phyloP scores from a whole-genome alignment of 2,113 vertebrate species.

The Lethenteron reissneri region DNA sequence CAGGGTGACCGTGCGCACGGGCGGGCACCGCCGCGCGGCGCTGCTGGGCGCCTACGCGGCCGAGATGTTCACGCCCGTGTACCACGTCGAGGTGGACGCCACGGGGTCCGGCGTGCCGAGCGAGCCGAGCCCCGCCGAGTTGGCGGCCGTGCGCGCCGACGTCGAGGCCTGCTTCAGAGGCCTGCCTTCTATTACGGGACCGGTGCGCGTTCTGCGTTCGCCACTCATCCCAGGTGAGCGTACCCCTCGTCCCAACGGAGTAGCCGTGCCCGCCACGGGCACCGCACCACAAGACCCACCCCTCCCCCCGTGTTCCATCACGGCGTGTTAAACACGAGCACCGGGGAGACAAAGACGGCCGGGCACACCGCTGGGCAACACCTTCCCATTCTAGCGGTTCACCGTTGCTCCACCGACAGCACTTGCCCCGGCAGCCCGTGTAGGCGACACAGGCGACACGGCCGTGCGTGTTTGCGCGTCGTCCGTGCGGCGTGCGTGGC shows the following conservation, averaged over 20 bases:
- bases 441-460: background rate
- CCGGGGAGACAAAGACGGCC: background rate
- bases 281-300: background rate
- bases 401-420: background rate
- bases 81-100: slow-evolving; percentile 34
- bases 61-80: slow-evolving; percentile 46
- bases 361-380: background rate
- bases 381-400: background rate
- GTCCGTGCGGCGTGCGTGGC: background rate
- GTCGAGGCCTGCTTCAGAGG: slow-evolving; percentile 32
- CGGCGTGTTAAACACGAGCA: background rate
- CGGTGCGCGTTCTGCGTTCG: slow-evolving; percentile 35
- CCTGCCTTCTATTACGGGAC: slow-evolving; percentile 36
- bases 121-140: slow-evolving; percentile 11
- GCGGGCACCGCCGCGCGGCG: slow-evolving; percentile 18
- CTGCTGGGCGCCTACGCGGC: slow-evolving; percentile 28
- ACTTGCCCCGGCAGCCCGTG: background rate
- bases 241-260: too few species aligned
- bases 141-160: slow-evolving; percentile 18
- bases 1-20: slow-evolving; percentile 29
- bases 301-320: too few species aligned
- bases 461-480: background rate
- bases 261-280: background rate
- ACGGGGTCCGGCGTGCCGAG: slow-evolving; percentile 11
- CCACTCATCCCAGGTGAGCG: slow-evolving; percentile 48